phyloP scores from a whole-genome alignment of 2,888 invertebrate genomes.

The Ophioninae sp. region DNA sequence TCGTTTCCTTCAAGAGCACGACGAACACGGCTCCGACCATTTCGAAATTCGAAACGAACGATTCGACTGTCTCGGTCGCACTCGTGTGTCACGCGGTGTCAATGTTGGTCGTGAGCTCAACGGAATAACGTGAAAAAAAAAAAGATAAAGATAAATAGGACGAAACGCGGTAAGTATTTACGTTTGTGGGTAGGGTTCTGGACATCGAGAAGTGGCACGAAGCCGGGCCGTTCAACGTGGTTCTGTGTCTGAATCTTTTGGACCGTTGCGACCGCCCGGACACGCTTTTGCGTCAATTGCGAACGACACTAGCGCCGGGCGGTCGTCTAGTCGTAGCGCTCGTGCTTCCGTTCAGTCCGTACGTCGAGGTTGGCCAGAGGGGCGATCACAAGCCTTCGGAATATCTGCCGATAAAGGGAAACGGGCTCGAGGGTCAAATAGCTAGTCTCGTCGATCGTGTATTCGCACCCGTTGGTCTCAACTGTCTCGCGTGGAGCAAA shows the following conservation, averaged over 20 bases:
- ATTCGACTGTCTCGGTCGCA: no score
- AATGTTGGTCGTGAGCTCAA: no score
- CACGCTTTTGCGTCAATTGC: conserved; percentile 89
- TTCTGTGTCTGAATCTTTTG: conserved; percentile 95
- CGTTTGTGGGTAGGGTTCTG: no score
- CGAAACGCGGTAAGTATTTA: no score
- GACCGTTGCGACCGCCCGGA: conserved; percentile 95
- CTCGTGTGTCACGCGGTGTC: no score
- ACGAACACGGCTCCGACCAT: no score
- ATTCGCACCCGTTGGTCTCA: conserved; percentile 87
- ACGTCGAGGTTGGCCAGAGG: conserved; percentile 92
- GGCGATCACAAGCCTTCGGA: conserved; percentile 88
- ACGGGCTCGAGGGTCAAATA: conserved; percentile 91
- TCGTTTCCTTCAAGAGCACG: no score
- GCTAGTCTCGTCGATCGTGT: conserved; percentile 86
- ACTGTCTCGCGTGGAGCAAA: conserved; percentile 91
- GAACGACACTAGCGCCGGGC: conserved; percentile 86
- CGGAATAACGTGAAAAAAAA: background rate
- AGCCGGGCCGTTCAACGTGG: conserved; percentile 86
- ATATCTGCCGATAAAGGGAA: conserved; percentile 86
- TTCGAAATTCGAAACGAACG: no score
- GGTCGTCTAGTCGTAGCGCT: conserved; percentile 93
- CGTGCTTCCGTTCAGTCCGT: conserved; percentile 96
- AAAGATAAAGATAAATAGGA: background rate
- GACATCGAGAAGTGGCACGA: conserved; percentile 87